Percentiles rank a stretch among this genome's conserved stretches.
These are phyloP conservation scores for Diaprepes abbreviatus DNA, from an alignment of 2,888 invertebrate species.

Conservation along the genomic window DNA sequence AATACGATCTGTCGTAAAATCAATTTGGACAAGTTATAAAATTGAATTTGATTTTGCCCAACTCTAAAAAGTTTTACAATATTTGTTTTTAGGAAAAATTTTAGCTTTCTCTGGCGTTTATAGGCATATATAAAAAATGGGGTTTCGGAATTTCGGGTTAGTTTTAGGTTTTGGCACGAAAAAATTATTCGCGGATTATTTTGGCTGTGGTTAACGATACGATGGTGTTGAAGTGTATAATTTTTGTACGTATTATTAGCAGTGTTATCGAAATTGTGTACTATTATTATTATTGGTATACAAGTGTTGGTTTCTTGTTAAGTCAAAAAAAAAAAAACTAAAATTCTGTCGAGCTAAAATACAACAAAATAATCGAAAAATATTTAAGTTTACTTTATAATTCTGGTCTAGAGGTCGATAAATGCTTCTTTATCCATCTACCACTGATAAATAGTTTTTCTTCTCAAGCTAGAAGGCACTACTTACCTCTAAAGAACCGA, in stretches of 20 bases:
- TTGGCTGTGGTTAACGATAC: not conserved
- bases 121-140: slow-evolving; percentile 14
- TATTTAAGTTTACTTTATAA: too few species aligned
- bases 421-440: too few species aligned
- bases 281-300: too few species aligned
- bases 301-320: too few species aligned
- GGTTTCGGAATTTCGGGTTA: not conserved
- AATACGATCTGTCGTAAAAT: slow-evolving; percentile 36
- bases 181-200: slow-evolving; percentile 1
- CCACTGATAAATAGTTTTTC: too few species aligned
- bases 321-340: too few species aligned
- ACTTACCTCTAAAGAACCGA: too few species aligned
- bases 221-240: not conserved
- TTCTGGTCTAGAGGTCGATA: too few species aligned
- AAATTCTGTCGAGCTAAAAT: too few species aligned
- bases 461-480: too few species aligned
- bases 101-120: slow-evolving; percentile 31
- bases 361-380: too few species aligned
- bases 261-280: not conserved
- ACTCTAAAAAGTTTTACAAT: slow-evolving; percentile 36
- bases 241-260: slow-evolving; percentile 7
- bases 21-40: slow-evolving; percentile 19
- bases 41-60: slow-evolving; percentile 25
- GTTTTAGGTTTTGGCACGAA: too few species aligned
- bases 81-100: slow-evolving; percentile 42